These are phyloP conservation scores for Hesperia comma DNA, from an alignment of 2,888 invertebrate species.

Conservation along the genomic window DNA sequence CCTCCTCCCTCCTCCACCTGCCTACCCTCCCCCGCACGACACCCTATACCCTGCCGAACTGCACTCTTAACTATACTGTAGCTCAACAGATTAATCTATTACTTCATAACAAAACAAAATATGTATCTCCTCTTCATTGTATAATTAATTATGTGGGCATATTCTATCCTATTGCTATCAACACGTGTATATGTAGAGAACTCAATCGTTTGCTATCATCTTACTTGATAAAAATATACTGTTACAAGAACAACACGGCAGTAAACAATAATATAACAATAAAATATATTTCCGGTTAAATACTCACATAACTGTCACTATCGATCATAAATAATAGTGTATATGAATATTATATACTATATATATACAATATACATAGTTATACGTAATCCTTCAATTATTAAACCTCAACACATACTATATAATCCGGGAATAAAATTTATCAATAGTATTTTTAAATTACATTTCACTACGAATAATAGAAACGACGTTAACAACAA, in stretches of 20 bases:
- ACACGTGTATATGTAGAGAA: conserved; percentile 77
- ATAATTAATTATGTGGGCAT: conserved; percentile 61
- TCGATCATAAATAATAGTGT: conserved; percentile 71
- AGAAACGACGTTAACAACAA: conserved; percentile 71
- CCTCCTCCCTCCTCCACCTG: neutral
- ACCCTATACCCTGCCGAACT: conserved; percentile 58
- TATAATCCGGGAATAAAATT: conserved; percentile 71
- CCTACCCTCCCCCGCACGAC: conserved; percentile 4
- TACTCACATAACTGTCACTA: conserved; percentile 60
- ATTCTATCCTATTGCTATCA: conserved; percentile 67
- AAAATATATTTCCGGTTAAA: conserved; percentile 59
- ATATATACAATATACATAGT: conserved; percentile 57
- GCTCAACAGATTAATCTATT: conserved; percentile 76
- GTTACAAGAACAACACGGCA: conserved; percentile 50
- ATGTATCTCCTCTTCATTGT: conserved; percentile 62
- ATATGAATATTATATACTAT: conserved; percentile 77
- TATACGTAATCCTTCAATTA: conserved; percentile 60
- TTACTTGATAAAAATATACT: conserved; percentile 58
- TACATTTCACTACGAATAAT: conserved; percentile 74
- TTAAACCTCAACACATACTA: conserved; percentile 67
- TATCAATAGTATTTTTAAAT: conserved; percentile 66
- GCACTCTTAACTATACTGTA: conserved; percentile 58
- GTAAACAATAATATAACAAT: conserved; percentile 79
- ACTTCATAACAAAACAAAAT: conserved; percentile 77
- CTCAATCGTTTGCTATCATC: conserved; percentile 71